Evolutionary conservation across 64 coral and sea anemone genomes (phyloP), one percentile per base, ranked within the genome.

Genomic region (Actinia tenebrosa): DNA sequence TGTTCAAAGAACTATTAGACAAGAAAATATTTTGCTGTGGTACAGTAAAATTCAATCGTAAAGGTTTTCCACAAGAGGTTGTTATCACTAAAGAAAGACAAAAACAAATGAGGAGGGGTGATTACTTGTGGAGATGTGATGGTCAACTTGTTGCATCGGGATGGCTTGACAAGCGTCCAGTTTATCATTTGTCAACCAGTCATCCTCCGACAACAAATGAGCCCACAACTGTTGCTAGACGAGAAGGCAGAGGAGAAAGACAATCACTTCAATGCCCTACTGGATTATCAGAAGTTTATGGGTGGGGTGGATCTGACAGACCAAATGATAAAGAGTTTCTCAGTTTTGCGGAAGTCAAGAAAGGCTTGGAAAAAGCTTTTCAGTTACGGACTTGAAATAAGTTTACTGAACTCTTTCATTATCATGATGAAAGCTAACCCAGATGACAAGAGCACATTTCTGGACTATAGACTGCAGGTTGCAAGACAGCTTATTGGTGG

Each of bases 1-100:
- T 93, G 78, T 89, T 93, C 83, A 53, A 80, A 53, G 92, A 93
- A 87, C 52, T 86, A 47, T 86, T 93, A 81, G 26, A 84, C 56
- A 80, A 79, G 82, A 75, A 83, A 22, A 93, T 86, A 47, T 59
- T 56, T 58, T 7, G 54, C 83, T 85, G 83, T 85, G 54, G 83
- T 43, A 85, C 84, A 69, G 56, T 86, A 22, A 86, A 47, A 60
- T 66, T 44, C 44, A 86, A 45, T 20, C 18, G 60, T 45, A 86
- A 86, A 60, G 58, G 56, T n/a, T 86, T 86, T 86, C 84, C 84
- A 86, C 27, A 86, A 86, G 58, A 43, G 64, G 64, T 86, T 86
- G 58, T 63, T 64, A 26, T 86, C 43, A 59, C 84, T 61, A 86
- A 86, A 63, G n/a, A 59, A 54, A 85, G 60, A 46, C 30, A 86